A percentile compares a stretch with the other conserved stretches of the same genome.
Evolutionary conservation across 2,113 vertebrate species (phyloP).

Genomic region (Oxygymnocypris stewartii): DNA sequence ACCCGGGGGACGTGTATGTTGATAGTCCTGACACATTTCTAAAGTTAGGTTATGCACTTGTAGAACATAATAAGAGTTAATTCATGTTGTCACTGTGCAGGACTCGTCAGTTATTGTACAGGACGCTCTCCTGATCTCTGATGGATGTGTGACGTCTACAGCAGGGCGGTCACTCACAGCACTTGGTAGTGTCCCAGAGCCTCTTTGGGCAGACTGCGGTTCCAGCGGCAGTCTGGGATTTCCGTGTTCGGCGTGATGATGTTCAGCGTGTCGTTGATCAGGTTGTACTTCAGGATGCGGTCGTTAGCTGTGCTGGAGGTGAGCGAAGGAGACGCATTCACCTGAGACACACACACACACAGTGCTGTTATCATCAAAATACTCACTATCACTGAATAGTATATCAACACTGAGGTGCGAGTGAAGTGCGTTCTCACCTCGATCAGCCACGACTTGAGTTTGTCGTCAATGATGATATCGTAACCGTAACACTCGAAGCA

Average conservation of each 20-base stretch:
- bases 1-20: too few relatives aligned
- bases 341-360: conserved; percentile 69
- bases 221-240: conserved; percentile 94
- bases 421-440: conserved; percentile 67
- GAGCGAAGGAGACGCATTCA: conserved; percentile 95
- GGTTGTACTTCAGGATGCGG: conserved; percentile 96
- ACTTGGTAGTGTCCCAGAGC: conserved; percentile 94
- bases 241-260: conserved; percentile 92
- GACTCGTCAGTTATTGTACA: background rate
- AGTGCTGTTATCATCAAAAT: too few relatives aligned
- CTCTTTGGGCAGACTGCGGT: conserved; percentile 87
- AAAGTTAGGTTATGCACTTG: too few relatives aligned
- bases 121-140: background rate
- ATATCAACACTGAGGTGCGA: too few relatives aligned
- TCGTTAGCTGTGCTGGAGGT: conserved; percentile 98
- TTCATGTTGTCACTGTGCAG: too few relatives aligned
- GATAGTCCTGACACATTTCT: too few relatives aligned
- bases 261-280: conserved; percentile 97
- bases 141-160: too few relatives aligned
- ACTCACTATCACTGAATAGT: too few relatives aligned
- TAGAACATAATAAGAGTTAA: too few relatives aligned
- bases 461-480: conserved; percentile 98
- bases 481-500: conserved; percentile 99
- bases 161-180: conserved; percentile 78
- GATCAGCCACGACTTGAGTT: conserved; percentile 96